Base-by-base conservation (phyloP, 2,113 vertebrate genomes). In the Lagenorhynchus albirostris region DNA sequence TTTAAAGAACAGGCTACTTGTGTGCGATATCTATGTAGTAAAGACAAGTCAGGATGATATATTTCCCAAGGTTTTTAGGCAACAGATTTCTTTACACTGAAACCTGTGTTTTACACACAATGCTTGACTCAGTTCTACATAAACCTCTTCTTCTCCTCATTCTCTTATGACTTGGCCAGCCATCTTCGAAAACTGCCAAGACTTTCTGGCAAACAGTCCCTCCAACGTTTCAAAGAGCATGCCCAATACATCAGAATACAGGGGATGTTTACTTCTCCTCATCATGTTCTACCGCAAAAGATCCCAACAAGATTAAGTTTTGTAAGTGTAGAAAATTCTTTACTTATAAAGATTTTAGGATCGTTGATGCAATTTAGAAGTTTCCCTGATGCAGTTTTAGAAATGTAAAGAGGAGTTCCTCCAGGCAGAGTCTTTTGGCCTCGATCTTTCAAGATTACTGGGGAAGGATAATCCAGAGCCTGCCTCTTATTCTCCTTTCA, bases 171-270 rank as follows among this genome's bases (percentile, higher is more conserved):
- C 97, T 98, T 98, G 98, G 97, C 96, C 76, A 91, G 97, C 94
- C 97, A 97, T 95, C 85, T 97, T 73, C 97, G 97, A 98, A 97
- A 97, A 96, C 94, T 88, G 94, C 98, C 97, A 97, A 98, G 95
- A 94, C 94, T 76, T 95, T 97, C 93, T 98, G 98, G 97, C 98
- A 97, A 97, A 83, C 67, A 85, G 41, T 79, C 79, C 33, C 26
- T 93, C 94, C 79, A 82, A 9, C 74, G 80, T 98, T 98, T 98
- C 97, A 98, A 98, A 97, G 98, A 98, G 97, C 97, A 98, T 86
- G 97, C 95, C 97, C 97, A 96, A 91, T 95, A 97, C 96, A 97
- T 91, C 96, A 89, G 97, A 98, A 98, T 96, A 95, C 44, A 89
- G 93, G 94, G 74, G 93, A 93, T 97, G 97, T 96, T 97, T 98